Base-by-base conservation (phyloP, 2,113 vertebrate genomes). In the Electrona antarctica region DNA sequence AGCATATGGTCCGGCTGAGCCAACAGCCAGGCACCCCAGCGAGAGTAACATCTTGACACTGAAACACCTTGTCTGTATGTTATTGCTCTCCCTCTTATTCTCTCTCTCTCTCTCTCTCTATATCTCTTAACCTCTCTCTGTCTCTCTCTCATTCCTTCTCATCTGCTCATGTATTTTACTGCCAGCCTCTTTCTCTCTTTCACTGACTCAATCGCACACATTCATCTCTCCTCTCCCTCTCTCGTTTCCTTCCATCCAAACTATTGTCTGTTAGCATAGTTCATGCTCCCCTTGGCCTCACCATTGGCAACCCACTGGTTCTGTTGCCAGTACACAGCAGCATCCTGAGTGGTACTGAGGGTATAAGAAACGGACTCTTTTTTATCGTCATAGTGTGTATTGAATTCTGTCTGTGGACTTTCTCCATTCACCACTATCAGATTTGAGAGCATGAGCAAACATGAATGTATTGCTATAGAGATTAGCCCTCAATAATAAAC, bases 281-380 rank as follows among this genome's bases (percentile, higher is more conserved):
- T 82, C 68, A 61, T 60, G 69, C 55, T 69, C 58, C 74, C 56
- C 64, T 41, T 15, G 56, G 65, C 78, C 13, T 88, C 82, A 77
- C 86, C 73, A 66, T 28, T 88, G 79, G 78, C 75, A 89, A 89
- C 85, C 49, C 57, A 70, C 66, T 67, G 64, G 46, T 75, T 69
- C 50, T n/a, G 70, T 69, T 67, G 56, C 51, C 63, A 73, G 61
- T 46, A 6, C 33, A 41, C 33, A 41, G 33, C 33, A 41, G 33
- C 33, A 41, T 41, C 33, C 33, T 41, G 33, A 41, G 33, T 41
- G 33, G 33, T 41, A 41, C 33, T 41, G 33, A 41, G 33, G 3
- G 33, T 41, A 6, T 3, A 41, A 41, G 33, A 41, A 41, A 41
- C 33, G 1, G 3, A 4, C 33, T 2, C 33, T 41, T 41, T 41